Base-by-base conservation (phyloP, 2,113 vertebrate genomes). In the Cebidichthys violaceus region DNA sequence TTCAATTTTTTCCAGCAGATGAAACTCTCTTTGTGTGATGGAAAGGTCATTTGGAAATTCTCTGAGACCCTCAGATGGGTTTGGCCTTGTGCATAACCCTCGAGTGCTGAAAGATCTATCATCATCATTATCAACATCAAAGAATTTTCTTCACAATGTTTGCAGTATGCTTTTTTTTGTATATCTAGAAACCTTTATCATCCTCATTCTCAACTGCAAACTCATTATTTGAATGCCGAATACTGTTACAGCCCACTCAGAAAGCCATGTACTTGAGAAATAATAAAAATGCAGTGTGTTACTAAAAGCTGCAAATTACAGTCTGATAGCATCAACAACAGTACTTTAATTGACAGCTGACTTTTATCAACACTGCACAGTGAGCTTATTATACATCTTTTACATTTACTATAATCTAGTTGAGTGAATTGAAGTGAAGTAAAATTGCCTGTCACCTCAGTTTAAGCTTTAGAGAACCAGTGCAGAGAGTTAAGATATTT, bases 21-120 rank as follows among this genome's bases (percentile, higher is more conserved):
- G 33, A 66, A 76, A 64, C 27, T 70, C 52, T 80, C 61, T 74
- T 82, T 85, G 68, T 82, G 39, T 71, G 62, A 82, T 84, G 62
- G 68, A 81, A 83, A 89, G 78, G 86, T 88, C 57, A 55, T 82
- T 85, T 69, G 47, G 35, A 83, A 78, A 73, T 84, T 43, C 60
- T 69, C 45, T 66, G 69, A 77, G 65, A 83, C 33, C 39, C 39
- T 66, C 29, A 81, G 76, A 88, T 66, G 50, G 65, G 37, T 78
- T 84, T 84, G 69, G 60, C 68, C 77, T 83, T 72, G 79, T 82
- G 72, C 65, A 66, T 72, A 79, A 86, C 77, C 65, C 43, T 77
- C 13, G 7, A 67, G 33, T 74, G 64, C 65, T 86, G 62, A 86
- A 80, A 79, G 73, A 70, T 79, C n/a, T 62, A 54, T 70, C 64